Conservation (phyloP, 2,888 invertebrate species). For the Hoplodrina blanda region DNA sequence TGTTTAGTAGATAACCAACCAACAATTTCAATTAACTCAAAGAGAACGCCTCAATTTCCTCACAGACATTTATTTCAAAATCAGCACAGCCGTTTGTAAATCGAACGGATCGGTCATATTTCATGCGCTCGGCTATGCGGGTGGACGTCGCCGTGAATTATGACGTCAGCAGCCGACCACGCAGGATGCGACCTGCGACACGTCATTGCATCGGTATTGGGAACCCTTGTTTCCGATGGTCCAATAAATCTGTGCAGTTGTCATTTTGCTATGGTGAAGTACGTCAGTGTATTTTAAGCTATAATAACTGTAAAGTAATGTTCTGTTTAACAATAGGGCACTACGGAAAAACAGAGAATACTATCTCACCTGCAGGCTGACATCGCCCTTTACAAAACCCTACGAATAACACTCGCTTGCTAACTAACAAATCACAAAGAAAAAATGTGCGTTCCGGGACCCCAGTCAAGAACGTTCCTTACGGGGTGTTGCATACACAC, state of each 20-base stretch:
- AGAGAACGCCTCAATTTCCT: slow-evolving; percentile 34
- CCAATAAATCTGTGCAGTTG: slow-evolving; percentile 55
- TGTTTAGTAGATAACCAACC: background rate
- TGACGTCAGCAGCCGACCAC: slow-evolving; percentile 61
- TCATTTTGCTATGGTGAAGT: slow-evolving; percentile 45
- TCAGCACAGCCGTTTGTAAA: slow-evolving; percentile 56
- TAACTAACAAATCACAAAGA: background rate
- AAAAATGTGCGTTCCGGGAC: too few species aligned
- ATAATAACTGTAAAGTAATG: background rate
- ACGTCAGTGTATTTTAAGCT: slow-evolving; percentile 1
- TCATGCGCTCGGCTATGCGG: slow-evolving; percentile 57
- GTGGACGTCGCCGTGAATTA: slow-evolving; percentile 62
- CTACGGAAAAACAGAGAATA: too few species aligned
- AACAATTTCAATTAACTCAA: background rate
- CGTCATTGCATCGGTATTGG: slow-evolving; percentile 62
- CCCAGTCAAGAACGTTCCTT: too few species aligned
- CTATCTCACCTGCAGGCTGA: too few species aligned
- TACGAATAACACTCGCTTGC: too few species aligned
- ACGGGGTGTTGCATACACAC: too few species aligned
- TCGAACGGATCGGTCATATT: slow-evolving; percentile 57
- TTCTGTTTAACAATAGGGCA: background rate
- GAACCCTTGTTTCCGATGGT: slow-evolving; percentile 60
- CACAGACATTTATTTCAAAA: slow-evolving; percentile 53
- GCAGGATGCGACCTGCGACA: slow-evolving; percentile 64
- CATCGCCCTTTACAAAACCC: too few species aligned